phyloP scores from a whole-genome alignment of 2,888 invertebrate species.

The Sepiola atlantica region DNA sequence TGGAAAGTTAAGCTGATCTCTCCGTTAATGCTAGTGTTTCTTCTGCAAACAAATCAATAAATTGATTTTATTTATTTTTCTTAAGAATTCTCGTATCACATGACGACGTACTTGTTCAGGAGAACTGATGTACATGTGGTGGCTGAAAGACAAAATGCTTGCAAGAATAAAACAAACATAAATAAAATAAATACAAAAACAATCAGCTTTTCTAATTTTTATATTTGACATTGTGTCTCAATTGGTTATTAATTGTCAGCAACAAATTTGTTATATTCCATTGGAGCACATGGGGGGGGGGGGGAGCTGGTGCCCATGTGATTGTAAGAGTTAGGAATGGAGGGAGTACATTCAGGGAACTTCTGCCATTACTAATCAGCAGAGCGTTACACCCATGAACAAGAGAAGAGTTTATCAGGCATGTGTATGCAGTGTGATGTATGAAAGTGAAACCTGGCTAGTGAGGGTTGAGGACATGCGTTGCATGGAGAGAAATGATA shows the following conservation, averaged over 20 bases:
- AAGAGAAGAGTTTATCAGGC: too few relatives aligned
- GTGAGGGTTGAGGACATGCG: too few relatives aligned
- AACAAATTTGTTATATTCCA: background rate
- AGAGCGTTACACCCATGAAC: too few relatives aligned
- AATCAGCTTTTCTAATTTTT: background rate
- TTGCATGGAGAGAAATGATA: too few relatives aligned
- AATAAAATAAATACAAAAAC: background rate
- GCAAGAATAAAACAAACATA: background rate
- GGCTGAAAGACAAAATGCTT: background rate
- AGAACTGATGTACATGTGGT: background rate
- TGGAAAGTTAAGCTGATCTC: background rate
- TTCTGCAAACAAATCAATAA: constrained; percentile 16
- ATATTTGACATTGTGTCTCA: background rate
- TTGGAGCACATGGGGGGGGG: too few relatives aligned
- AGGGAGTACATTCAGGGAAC: too few relatives aligned
- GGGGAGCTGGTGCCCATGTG: too few relatives aligned
- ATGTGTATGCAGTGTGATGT: too few relatives aligned
- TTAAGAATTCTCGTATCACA: background rate
- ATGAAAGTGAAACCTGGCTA: too few relatives aligned
- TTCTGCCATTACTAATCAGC: too few relatives aligned
- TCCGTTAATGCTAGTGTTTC: background rate
- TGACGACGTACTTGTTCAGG: background rate
- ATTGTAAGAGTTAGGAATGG: too few relatives aligned
- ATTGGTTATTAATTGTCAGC: background rate
- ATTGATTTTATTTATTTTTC: background rate